Percentiles rank a stretch among this genome's conserved stretches.
These are phyloP conservation scores for Toxostoma redivivum DNA, from an alignment of 2,113 vertebrate species.

Conservation along the genomic window DNA sequence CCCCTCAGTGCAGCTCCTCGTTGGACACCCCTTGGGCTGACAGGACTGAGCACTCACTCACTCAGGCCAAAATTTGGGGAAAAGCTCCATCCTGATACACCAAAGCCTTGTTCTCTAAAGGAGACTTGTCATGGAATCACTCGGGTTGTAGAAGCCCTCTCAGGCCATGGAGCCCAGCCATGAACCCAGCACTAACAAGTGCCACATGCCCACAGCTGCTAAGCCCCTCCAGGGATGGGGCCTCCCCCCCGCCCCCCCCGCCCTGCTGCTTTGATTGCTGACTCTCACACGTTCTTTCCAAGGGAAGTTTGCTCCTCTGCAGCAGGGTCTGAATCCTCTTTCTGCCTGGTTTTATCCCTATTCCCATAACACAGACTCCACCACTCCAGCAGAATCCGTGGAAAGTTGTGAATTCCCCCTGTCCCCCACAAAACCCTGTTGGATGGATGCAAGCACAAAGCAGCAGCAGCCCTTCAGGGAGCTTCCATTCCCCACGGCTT, in stretches of 20 bases:
- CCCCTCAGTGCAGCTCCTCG: background rate
- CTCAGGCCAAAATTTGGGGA: background rate
- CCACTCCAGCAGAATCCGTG: background rate
- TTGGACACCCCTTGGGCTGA: background rate
- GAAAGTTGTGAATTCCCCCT: background rate
- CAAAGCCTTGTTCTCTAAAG: background rate
- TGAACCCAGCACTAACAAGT: background rate
- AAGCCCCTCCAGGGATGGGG: background rate
- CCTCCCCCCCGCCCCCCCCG: background rate
- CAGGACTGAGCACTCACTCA: accelerated
- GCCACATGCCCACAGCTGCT: too few species aligned
- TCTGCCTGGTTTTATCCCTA: background rate
- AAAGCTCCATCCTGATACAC: background rate
- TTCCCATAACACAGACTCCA: background rate
- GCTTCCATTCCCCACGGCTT: background rate
- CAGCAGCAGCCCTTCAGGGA: background rate
- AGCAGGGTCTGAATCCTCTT: background rate
- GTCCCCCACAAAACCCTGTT: too few species aligned
- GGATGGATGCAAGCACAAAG: background rate
- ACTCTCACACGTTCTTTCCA: background rate
- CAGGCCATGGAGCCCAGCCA: background rate
- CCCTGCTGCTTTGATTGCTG: too few species aligned
- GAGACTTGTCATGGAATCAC: background rate
- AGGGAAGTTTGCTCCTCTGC: background rate
- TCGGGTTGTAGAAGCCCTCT: background rate